Evolutionary conservation across 2,797 vertebrate genomes (phyloP).

Genomic region (Gymnocypris eckloni): DNA sequence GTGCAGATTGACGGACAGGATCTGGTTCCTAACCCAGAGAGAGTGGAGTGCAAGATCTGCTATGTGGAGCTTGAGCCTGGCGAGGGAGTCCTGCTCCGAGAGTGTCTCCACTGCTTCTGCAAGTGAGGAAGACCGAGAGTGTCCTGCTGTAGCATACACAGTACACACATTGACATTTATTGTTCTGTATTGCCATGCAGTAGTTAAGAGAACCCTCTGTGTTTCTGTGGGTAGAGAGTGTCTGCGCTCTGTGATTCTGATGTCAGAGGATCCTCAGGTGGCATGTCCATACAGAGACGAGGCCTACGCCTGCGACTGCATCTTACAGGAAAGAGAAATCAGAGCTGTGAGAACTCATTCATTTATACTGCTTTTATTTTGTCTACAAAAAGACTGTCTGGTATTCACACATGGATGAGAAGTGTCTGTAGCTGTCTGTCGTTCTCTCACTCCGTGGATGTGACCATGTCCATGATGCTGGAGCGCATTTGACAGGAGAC

Average conservation of each 20-base stretch:
- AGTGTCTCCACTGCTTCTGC: constrained; percentile 92
- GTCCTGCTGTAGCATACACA: background rate
- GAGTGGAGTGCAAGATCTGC: constrained; percentile 86
- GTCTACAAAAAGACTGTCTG: background rate
- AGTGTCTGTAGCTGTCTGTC: background rate
- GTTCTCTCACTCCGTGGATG: background rate
- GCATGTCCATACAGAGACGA: constrained; percentile 87
- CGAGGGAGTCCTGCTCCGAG: constrained; percentile 83
- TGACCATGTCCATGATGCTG: constrained; percentile 9
- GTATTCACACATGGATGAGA: background rate
- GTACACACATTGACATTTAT: background rate
- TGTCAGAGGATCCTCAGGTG: constrained; percentile 86
- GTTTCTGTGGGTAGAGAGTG: constrained; percentile 73
- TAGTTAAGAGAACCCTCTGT: background rate
- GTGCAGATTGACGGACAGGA: constrained; percentile 82
- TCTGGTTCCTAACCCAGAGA: constrained; percentile 83
- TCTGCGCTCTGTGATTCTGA: constrained; percentile 82
- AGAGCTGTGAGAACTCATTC: constrained; percentile 78
- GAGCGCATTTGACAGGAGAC: background rate
- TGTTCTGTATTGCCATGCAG: constrained; percentile 4
- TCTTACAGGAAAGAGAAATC: constrained; percentile 88
- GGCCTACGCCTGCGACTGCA: constrained; percentile 80
- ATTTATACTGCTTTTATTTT: background rate
- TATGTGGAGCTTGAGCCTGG: constrained; percentile 78
- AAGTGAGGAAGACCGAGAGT: constrained; percentile 69